Base-by-base conservation (phyloP, 2,797 vertebrate genomes). In the Tragelaphus oryx region DNA sequence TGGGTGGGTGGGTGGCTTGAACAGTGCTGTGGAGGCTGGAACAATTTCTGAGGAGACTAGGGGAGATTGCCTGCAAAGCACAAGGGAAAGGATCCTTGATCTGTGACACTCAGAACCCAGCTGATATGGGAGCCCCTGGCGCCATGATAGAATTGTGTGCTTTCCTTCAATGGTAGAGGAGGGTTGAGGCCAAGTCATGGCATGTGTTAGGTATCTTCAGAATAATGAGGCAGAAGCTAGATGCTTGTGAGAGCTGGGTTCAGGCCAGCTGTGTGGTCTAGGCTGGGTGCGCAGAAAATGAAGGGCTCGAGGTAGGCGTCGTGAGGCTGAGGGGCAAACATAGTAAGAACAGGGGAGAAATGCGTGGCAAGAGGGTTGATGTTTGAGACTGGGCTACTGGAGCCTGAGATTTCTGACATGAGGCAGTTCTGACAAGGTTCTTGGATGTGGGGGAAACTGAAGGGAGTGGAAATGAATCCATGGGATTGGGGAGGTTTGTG, bases 51-150 rank as follows among this genome's bases (percentile, higher is more conserved):
- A 75, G 71, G 46, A 28, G 13, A 62, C 24, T 6, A 33, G 46
- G 50, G 46, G 44, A 17, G 41, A 44, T 11, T 30, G 46, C 33
- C 57, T 28, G 17, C 57, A 71, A 46, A 44, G 68, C 50, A 7
- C 41, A 9, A 13, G 18, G 10, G 12, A n/a, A 20, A 91, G 50
- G 17, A 5, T 46, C 33, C 28, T 28, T 7, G 4, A 13, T 54
- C 2, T 18, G 28, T 0, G 26, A 41, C 8, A 0, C 48, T 16
- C 33, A 17, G 22, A 46, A 4, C 14, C 9, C 37, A 16, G 50
- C 1, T 26, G 65, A 28, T 20, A 54, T 6, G 46, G 71, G 24
- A 74, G 28, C 24, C 33, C 8, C 2, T 9, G 37, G 87, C 9
- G 33, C 59, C 8, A 0, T 5, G 37, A 44, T 3, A 3, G 62